Base-by-base conservation (phyloP, 2,797 vertebrate species). In the Aselliscus stoliczkanus region DNA sequence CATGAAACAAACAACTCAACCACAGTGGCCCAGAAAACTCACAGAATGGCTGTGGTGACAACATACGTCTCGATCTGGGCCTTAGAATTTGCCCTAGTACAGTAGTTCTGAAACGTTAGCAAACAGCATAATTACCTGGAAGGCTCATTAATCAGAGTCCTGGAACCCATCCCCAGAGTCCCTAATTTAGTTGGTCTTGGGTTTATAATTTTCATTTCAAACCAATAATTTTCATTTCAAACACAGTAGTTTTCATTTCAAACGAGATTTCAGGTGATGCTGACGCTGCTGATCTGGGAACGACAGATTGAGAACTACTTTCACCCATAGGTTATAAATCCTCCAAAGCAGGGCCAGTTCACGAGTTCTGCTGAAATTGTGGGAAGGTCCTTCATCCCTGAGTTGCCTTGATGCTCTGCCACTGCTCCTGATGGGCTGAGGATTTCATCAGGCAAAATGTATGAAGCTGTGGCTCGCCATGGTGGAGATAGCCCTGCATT, bases 151-250 rank as follows among this genome's bases (percentile, higher is more conserved):
- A 93, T 39, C 52, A 86, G 64, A 76, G 14, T 83, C 39, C 69
- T 79, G 31, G 52, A 50, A 2, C 42, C 65, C 60, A 39, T 67
- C 8, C 60, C 44, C 62, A 56, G 42, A 91, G 52, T 65, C 75
- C 20, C 18, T 85, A 79, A 88, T 86, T 90, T 65, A 93, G 56
- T 82, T 84, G 23, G n/a, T 91, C 75, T 87, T n/a, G 29, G 47
- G 64, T 75, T 75, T 34, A 44, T 65, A 65, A 84, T 84, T 84
- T 75, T 44, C 34, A 84, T 44, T 76, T 84, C 23, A 76, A 73
- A 80, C 67, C 54, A 82, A 62, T 67, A 52, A 29, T 90, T 90
- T 91, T 91, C 42, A 82, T 79, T 87, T 89, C 65, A 87, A 72
- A 60, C 77, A 77, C 54, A 81, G 60, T 67, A 18, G 47, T 90